Evolutionary conservation across 1,140 invertebrate species (phyloP).

Genomic region (Arctopsyche grandis): DNA sequence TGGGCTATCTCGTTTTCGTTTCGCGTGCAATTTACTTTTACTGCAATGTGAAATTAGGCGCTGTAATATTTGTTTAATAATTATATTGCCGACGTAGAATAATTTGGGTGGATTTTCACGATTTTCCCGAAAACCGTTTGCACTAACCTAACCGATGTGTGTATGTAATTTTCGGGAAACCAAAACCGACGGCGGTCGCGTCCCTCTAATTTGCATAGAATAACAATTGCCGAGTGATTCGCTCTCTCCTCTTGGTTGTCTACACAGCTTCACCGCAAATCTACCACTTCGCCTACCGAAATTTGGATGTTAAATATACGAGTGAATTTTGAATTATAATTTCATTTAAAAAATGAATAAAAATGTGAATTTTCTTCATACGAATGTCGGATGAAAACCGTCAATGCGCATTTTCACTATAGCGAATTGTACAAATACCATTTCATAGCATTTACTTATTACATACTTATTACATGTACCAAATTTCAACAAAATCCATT

Average conservation of each 20-base stretch:
- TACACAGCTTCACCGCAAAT: conserved; percentile 36
- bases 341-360: neutral
- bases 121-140: neutral
- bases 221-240: conserved; percentile 54
- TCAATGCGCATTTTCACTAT: too few species aligned
- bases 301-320: neutral
- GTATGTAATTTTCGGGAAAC: conserved; percentile 53
- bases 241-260: conserved; percentile 35
- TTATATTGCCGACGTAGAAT: too few species aligned
- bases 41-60: too few species aligned
- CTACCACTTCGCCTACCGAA: conserved; percentile 11
- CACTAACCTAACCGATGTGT: conserved; percentile 46
- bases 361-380: too few species aligned
- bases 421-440: too few species aligned
- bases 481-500: too few species aligned
- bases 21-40: too few species aligned
- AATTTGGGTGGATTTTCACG: neutral
- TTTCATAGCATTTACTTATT: too few species aligned
- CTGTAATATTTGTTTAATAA: too few species aligned
- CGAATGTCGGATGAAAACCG: too few species aligned
- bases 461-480: too few species aligned
- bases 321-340: neutral
- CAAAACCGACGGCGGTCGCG: conserved; percentile 49
- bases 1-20: too few species aligned
- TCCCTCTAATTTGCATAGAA: conserved; percentile 54